Evolutionary conservation across 2,888 invertebrate species (phyloP).

Genomic region (Taphrorychus bicolor): DNA sequence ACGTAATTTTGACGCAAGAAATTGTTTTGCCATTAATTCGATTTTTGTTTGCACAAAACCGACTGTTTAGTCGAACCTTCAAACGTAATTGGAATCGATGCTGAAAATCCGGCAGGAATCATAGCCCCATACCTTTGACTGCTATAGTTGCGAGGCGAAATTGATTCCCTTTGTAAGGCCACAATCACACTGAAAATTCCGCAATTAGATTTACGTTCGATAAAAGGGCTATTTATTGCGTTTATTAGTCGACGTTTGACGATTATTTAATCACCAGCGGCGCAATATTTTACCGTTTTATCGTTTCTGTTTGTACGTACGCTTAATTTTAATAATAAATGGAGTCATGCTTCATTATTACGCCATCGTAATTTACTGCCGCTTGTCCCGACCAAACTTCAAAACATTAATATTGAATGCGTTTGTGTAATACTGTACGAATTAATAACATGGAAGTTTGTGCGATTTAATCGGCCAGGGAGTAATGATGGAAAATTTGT

Average conservation of each 20-base stretch:
- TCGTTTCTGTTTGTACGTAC: slow-evolving; percentile 23
- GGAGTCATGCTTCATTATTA: slow-evolving; percentile 27
- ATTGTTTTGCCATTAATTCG: too few species aligned
- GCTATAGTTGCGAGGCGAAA: not conserved
- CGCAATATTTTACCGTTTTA: slow-evolving; percentile 28
- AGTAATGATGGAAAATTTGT: too few species aligned
- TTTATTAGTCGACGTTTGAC: slow-evolving; percentile 32
- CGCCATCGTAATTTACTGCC: slow-evolving; percentile 22
- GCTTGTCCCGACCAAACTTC: slow-evolving; percentile 16
- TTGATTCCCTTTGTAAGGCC: not conserved
- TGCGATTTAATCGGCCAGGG: not conserved
- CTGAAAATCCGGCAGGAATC: not conserved
- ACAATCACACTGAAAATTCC: slow-evolving; percentile 1
- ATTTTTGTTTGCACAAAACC: too few species aligned
- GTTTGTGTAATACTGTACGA: slow-evolving; percentile 13
- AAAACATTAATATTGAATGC: slow-evolving; percentile 39
- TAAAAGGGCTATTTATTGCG: slow-evolving; percentile 24
- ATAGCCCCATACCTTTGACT: too few species aligned
- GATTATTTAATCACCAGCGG: slow-evolving; percentile 31
- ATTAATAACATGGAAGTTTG: slow-evolving; percentile 7
- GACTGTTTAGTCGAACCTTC: too few species aligned
- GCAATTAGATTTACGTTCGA: slow-evolving; percentile 22
- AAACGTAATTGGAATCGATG: too few species aligned
- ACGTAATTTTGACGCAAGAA: not conserved
- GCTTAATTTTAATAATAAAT: slow-evolving; percentile 17